Conservation (phyloP, 2,797 vertebrate genomes). For the Apogon talboti region DNA sequence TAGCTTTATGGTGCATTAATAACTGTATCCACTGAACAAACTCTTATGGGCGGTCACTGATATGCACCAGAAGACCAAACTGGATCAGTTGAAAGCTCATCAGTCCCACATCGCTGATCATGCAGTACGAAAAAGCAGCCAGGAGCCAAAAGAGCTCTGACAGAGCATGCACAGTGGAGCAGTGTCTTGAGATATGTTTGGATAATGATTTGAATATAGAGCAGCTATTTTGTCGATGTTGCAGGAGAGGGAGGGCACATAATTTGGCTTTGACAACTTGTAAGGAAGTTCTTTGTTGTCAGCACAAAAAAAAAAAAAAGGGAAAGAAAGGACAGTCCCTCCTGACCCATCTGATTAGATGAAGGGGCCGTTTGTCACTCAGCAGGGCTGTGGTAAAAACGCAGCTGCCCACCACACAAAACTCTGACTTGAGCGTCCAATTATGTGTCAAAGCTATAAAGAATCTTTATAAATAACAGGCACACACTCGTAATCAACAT, state of each 20-base stretch:
- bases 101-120: constrained; percentile 6
- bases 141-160: background rate
- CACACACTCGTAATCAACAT: background rate
- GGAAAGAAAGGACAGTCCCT: constrained; percentile 12
- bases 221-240: constrained; percentile 12
- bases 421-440: constrained; percentile 16
- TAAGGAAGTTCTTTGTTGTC: constrained; percentile 37
- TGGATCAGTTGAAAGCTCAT: constrained; percentile 8
- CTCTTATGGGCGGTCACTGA: background rate
- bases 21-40: background rate
- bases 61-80: background rate
- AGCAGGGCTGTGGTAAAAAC: constrained; percentile 25
- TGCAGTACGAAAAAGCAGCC: background rate
- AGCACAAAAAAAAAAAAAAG: background rate
- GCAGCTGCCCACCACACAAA: constrained; percentile 5
- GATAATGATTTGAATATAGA: constrained; percentile 39
- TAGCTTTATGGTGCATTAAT: background rate
- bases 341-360: constrained; percentile 28
- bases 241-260: constrained; percentile 4
- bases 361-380: constrained; percentile 54
- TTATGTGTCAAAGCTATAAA: constrained; percentile 18
- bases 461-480: constrained; percentile 1
- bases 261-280: constrained; percentile 20
- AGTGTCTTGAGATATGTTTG: constrained; percentile 18
- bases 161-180: background rate